phyloP scores from a whole-genome alignment of 2,797 vertebrate genomes.

The Serranus cabrilla region DNA sequence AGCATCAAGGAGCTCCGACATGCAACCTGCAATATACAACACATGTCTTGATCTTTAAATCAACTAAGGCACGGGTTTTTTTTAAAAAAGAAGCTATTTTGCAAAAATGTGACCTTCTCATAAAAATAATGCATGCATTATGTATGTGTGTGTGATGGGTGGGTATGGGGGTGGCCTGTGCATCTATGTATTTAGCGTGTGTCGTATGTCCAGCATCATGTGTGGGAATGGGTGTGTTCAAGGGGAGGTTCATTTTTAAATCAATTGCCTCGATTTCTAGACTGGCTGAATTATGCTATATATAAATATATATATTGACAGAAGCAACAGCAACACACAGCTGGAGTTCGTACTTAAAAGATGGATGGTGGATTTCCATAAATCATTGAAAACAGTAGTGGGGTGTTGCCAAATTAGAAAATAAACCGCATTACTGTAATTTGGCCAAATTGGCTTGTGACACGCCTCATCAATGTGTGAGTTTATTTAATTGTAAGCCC shows the following conservation, averaged over 20 bases:
- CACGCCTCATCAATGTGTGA: conserved; percentile 7
- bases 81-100: not conserved
- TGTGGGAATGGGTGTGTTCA: not conserved
- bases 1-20: not conserved
- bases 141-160: not conserved
- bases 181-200: too few relatives aligned
- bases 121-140: not conserved
- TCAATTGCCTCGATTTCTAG: not conserved
- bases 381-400: not conserved
- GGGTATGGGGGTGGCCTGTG: not conserved
- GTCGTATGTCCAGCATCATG: not conserved
- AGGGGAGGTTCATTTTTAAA: not conserved
- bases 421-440: not conserved
- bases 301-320: too few relatives aligned
- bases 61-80: rapidly evolving
- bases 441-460: conserved; percentile 7
- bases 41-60: not conserved
- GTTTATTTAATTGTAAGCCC: conserved; percentile 5
- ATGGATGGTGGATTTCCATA: not conserved
- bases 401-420: not conserved
- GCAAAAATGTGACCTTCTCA: not conserved
- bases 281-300: not conserved
- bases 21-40: not conserved
- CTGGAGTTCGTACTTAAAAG: too few relatives aligned
- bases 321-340: too few relatives aligned